A percentile compares a stretch with the other conserved stretches of the same genome.
These are phyloP conservation scores for Xerus inauris DNA, from an alignment of 2,113 vertebrate species.

Conservation along the genomic window DNA sequence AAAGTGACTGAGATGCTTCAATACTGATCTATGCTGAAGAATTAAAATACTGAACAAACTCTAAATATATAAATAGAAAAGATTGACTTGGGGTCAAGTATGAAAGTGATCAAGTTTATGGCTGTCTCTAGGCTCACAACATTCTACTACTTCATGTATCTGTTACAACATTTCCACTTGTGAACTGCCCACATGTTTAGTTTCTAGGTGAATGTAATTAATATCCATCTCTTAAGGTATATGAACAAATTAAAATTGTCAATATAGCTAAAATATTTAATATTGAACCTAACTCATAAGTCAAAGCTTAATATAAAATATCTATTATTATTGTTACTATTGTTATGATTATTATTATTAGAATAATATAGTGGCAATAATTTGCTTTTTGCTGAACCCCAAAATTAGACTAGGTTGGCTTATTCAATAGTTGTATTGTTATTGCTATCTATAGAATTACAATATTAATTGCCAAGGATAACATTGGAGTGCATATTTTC, in stretches of 20 bases:
- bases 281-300: neutral
- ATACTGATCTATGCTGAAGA: neutral
- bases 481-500: neutral
- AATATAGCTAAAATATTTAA: neutral
- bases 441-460: neutral
- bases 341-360: neutral
- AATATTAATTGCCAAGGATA: neutral
- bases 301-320: neutral
- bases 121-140: neutral
- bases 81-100: neutral
- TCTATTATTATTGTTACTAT: neutral
- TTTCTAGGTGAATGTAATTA: neutral
- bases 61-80: neutral
- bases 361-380: neutral
- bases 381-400: neutral
- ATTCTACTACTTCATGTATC: neutral
- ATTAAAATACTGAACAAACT: neutral
- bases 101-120: neutral
- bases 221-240: neutral
- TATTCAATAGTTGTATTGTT: neutral
- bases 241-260: neutral
- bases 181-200: neutral
- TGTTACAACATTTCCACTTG: neutral
- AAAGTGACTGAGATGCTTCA: neutral
- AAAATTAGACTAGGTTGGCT: neutral